A percentile compares a stretch with the other conserved stretches of the same genome.
These are phyloP conservation scores for Oxygymnocypris stewartii DNA, from an alignment of 2,113 vertebrate genomes.

Conservation along the genomic window DNA sequence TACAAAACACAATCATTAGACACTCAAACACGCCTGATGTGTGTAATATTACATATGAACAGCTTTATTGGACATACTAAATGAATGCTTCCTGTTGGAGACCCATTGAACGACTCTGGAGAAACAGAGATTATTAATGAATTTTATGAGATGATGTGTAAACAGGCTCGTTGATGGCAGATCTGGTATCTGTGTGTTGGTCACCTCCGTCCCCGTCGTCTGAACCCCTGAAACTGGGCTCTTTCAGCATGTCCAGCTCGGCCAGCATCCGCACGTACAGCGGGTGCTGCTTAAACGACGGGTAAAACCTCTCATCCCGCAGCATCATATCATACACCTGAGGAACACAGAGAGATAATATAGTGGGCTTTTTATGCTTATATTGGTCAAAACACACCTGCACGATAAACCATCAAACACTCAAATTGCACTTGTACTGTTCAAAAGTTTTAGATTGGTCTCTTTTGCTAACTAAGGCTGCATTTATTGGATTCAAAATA, in stretches of 20 bases:
- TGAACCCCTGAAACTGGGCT: slow-evolving; percentile 95
- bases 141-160: neutral
- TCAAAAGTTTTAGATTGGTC: no score
- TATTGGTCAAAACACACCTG: neutral
- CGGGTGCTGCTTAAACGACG: slow-evolving; percentile 91
- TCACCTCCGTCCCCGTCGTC: slow-evolving; percentile 93
- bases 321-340: slow-evolving; percentile 98
- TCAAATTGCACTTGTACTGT: neutral
- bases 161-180: neutral
- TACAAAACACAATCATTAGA: slow-evolving; percentile 58
- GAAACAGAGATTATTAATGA: slow-evolving; percentile 43
- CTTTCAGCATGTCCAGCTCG: slow-evolving; percentile 97
- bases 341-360: neutral
- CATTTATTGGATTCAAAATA: no score
- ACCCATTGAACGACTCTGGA: slow-evolving; percentile 95
- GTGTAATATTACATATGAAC: neutral
- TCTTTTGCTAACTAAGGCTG: no score
- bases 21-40: neutral
- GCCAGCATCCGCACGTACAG: slow-evolving; percentile 97
- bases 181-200: neutral
- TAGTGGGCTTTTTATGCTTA: neutral
- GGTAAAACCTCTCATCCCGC: slow-evolving; percentile 92
- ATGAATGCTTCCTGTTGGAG: slow-evolving; percentile 96
- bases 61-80: slow-evolving; percentile 76
- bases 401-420: no score